Conservation (phyloP, 2,797 vertebrate species). For the Aselliscus stoliczkanus region DNA sequence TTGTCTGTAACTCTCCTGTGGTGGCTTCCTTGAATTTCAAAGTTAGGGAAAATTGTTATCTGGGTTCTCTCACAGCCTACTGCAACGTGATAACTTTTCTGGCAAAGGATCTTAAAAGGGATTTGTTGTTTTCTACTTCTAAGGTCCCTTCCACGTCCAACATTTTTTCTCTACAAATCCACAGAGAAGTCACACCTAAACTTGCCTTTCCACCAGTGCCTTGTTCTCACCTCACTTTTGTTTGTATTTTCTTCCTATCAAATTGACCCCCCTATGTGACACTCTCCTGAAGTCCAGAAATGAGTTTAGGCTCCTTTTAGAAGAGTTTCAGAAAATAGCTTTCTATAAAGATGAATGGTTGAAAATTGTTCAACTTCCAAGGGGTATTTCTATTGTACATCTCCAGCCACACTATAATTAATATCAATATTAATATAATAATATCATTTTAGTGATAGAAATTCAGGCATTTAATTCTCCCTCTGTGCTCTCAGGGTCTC, state of each 20-base stretch:
- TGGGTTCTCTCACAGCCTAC: neutral
- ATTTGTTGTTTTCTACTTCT: neutral
- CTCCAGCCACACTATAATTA: neutral
- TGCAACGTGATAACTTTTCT: neutral
- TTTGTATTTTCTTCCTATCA: neutral
- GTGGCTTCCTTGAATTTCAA: neutral
- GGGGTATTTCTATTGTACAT: neutral
- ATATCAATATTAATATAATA: too few relatives aligned
- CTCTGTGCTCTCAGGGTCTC: neutral
- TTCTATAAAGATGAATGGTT: neutral
- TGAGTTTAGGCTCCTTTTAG: neutral
- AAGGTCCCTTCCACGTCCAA: neutral
- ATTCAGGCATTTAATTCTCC: neutral
- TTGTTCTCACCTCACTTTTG: neutral
- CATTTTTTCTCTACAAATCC: neutral
- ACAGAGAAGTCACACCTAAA: neutral
- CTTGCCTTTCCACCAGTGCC: neutral
- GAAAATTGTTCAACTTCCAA: neutral
- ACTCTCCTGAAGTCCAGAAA: neutral
- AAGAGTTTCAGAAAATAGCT: neutral
- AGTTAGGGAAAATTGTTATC: neutral
- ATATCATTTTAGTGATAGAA: constrained; percentile 26
- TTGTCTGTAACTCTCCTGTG: neutral
- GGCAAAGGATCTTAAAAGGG: neutral
- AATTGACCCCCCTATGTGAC: neutral